phyloP scores from a whole-genome alignment of 2,113 vertebrate species.

The Microtus ochrogaster region DNA sequence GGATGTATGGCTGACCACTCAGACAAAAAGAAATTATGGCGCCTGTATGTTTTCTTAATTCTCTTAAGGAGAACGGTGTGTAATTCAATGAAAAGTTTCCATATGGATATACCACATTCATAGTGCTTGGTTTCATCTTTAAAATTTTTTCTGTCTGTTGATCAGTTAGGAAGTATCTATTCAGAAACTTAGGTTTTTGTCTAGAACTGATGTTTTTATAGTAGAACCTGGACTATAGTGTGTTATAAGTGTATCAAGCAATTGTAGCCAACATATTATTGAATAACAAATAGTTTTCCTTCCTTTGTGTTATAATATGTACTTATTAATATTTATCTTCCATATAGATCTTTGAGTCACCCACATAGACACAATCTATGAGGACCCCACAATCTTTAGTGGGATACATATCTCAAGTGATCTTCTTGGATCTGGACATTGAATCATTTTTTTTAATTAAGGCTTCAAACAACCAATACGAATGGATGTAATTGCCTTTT shows the following conservation, averaged over 20 bases:
- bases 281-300: not conserved
- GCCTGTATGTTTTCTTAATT: not conserved
- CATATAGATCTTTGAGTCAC: not conserved
- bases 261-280: not conserved
- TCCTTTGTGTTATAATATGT: not conserved
- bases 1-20: not conserved
- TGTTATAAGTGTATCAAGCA: not conserved
- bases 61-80: constrained; percentile 25
- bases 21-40: constrained; percentile 12
- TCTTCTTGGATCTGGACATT: not conserved
- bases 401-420: not conserved
- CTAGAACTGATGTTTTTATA: not conserved
- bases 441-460: constrained; percentile 30
- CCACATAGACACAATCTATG: not conserved
- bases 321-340: not conserved
- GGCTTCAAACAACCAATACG: not conserved
- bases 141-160: not conserved
- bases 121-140: constrained; percentile 2
- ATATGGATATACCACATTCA: not conserved
- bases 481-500: not conserved
- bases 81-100: constrained; percentile 37
- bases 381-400: not conserved
- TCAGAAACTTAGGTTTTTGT: not conserved
- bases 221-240: not conserved
- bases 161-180: not conserved